Conservation (phyloP, 2,888 invertebrate species). For the Andrena trimmerana region DNA sequence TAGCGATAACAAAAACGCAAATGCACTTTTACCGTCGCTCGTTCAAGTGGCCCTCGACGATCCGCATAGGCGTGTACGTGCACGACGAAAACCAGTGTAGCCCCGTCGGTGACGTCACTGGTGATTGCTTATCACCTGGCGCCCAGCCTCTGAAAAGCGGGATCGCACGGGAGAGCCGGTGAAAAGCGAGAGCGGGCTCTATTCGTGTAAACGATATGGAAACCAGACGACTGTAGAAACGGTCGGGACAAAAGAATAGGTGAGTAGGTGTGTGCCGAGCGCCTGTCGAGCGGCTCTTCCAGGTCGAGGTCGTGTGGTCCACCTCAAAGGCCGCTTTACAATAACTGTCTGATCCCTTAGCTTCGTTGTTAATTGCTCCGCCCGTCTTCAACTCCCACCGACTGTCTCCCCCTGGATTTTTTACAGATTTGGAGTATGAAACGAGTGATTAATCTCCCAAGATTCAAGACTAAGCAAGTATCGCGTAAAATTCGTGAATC, state of each 20-base stretch:
- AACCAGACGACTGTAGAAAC: conserved; percentile 22
- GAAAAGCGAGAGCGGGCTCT: conserved; percentile 25
- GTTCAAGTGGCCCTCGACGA: conserved; percentile 30
- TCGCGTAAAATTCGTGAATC: no score
- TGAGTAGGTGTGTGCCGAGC: neutral
- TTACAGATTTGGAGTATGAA: no score
- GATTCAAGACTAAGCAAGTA: no score
- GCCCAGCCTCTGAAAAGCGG: conserved; percentile 10
- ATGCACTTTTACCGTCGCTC: conserved; percentile 26
- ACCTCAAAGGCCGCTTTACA: conserved; percentile 31
- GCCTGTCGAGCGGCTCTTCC: neutral
- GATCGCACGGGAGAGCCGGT: neutral
- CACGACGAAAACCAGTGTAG: conserved; percentile 16
- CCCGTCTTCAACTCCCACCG: neutral
- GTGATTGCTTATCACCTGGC: conserved; percentile 29
- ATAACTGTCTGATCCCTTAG: conserved; percentile 25
- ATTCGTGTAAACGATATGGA: conserved; percentile 36
- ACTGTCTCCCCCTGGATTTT: neutral
- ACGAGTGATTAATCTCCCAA: no score
- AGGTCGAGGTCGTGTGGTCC: conserved; percentile 40
- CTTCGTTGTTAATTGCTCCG: conserved; percentile 26
- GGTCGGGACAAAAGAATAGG: conserved; percentile 23
- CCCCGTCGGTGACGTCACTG: conserved; percentile 8
- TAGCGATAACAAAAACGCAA: conserved; percentile 42
- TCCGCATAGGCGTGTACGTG: neutral